Evolutionary conservation across 2,888 invertebrate species (phyloP), one percentile per base, ranked within the genome.

Genomic region (Alviniconcha strummeri): DNA sequence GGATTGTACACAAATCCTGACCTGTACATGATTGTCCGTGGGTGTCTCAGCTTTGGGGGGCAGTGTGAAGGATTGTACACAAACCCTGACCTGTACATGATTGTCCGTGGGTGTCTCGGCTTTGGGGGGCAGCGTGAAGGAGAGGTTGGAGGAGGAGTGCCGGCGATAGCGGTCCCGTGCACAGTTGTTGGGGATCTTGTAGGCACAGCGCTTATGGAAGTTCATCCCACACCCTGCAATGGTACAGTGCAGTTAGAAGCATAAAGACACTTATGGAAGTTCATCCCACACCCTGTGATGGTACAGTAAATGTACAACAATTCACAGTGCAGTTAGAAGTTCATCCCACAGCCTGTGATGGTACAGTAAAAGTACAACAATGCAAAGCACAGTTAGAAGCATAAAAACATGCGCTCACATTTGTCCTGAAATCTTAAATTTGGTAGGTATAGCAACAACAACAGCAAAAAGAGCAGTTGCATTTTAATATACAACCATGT

Each of bases 141-240:
- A 86, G 55, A 88, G 84, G 60, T 85, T 88, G 71, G 87, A 85
- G 56, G 94, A 93, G 9, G 94, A 94, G 56, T 94, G 94, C 13
- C 94, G 90, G 56, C 94, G 91, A 83, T 94, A 93, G 15, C 94
- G 91, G 60, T 94, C 94, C 85, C 95, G 94, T 84, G 96, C 96
- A 95, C 99, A 99, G 95, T 99, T 99, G 93, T 99, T 98, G 80
- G 99, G 99, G 88, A 99, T 97, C 95, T 98, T 99, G 88, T 98
- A 97, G 80, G 95, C 95, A 92, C 95, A 99, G 81, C 99, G 96
- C 94, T 99, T 99, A 95, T 99, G 99, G 95, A 98, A 99, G 95
- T 99, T 99, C 93, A 97, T 96, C 17, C 98, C 97, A 95, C 99
- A 99, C 89, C 98, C 98, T 98, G 94, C 55, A 17, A 75, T 0